These are phyloP conservation scores for Montipora cactus DNA, from an alignment of 64 coral and sea anemone species.

Conservation along the genomic window DNA sequence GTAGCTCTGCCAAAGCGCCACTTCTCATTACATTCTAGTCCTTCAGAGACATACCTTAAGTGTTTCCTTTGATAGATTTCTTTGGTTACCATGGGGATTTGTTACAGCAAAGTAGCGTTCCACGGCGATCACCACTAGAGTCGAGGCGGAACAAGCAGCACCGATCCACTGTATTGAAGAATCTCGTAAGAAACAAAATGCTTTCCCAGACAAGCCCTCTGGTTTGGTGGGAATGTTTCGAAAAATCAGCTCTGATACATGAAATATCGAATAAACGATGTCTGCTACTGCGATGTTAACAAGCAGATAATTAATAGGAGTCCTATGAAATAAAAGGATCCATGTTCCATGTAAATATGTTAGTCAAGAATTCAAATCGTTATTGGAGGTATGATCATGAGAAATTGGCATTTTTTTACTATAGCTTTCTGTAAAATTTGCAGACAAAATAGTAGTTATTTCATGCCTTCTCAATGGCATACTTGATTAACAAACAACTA, in stretches of 20 bases:
- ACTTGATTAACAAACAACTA: too few species aligned
- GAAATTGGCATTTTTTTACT: too few species aligned
- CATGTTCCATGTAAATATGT: background rate
- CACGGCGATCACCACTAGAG: background rate
- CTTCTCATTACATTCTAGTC: background rate
- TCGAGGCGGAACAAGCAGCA: background rate
- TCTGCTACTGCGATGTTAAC: slow-evolving; percentile 12
- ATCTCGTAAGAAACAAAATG: background rate
- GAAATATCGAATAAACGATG: background rate
- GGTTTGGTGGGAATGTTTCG: background rate
- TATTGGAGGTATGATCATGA: too few species aligned
- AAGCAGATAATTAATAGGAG: slow-evolving; percentile 19
- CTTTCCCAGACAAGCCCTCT: background rate
- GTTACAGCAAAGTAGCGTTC: background rate
- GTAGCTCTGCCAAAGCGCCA: background rate
- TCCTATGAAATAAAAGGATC: background rate
- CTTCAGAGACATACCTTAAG: background rate
- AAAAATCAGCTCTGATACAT: background rate
- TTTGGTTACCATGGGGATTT: background rate
- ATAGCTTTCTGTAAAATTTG: too few species aligned
- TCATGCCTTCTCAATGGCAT: too few species aligned
- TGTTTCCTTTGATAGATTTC: background rate
- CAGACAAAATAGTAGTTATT: too few species aligned
- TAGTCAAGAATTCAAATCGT: too few species aligned
- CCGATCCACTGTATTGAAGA: background rate